These are phyloP conservation scores for Hydrocynus forskahlii DNA, from an alignment of 2,797 vertebrate genomes.

Conservation along the genomic window DNA sequence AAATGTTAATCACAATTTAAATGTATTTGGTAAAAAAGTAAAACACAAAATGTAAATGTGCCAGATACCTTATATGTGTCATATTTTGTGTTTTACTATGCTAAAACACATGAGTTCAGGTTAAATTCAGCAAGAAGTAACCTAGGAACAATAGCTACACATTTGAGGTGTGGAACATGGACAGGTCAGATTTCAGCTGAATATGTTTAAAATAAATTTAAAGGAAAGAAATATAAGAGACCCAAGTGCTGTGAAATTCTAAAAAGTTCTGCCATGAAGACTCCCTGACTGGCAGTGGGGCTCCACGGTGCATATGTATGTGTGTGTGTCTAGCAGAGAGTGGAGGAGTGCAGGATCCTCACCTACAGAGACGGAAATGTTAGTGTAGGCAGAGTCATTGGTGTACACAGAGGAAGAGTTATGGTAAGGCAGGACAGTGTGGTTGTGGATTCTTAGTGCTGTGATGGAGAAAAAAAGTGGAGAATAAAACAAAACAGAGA, in stretches of 20 bases:
- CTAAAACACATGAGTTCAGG: too few relatives aligned
- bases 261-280: not conserved
- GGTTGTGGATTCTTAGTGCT: constrained; percentile 96
- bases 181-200: not conserved
- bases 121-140: too few relatives aligned
- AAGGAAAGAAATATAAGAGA: too few relatives aligned
- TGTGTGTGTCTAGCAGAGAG: constrained; percentile 49
- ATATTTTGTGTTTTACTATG: too few relatives aligned
- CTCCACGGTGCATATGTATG: not conserved
- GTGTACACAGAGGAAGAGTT: constrained; percentile 95
- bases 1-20: too few relatives aligned
- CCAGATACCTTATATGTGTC: too few relatives aligned
- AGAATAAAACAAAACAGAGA: constrained; percentile 57
- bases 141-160: too few relatives aligned
- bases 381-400: constrained; percentile 99
- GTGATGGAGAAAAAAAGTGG: constrained; percentile 73
- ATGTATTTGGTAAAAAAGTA: too few relatives aligned
- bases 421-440: constrained; percentile 96
- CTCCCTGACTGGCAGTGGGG: not conserved
- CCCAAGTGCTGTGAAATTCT: not conserved
- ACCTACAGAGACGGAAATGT: constrained; percentile 98
- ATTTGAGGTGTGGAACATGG: not conserved
- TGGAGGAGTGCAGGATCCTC: constrained; percentile 74
- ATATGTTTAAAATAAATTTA: not conserved
- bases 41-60: too few relatives aligned